phyloP scores from a whole-genome alignment of 2,888 invertebrate species.

The Chymomyza amoena region DNA sequence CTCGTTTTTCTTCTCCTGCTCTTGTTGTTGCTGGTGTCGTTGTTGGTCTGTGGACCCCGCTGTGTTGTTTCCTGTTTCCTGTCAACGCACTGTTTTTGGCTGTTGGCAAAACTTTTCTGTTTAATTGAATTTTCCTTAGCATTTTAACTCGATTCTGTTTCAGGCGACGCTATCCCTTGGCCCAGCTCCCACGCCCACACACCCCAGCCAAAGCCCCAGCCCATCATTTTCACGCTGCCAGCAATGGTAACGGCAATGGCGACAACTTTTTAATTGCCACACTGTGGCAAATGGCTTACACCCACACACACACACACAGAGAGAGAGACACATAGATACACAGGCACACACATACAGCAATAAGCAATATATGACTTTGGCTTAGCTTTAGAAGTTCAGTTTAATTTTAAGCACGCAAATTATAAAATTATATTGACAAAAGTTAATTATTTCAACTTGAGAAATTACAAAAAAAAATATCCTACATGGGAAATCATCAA shows the following conservation, averaged over 20 bases:
- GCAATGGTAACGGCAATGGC: conserved; percentile 37
- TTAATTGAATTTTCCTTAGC: conserved; percentile 58
- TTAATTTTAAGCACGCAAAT: not conserved
- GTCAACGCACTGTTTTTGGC: not conserved
- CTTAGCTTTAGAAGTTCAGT: not conserved
- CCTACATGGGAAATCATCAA: too few relatives aligned
- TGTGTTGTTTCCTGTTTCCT: not conserved
- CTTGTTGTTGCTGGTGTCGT: not conserved
- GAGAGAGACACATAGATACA: conserved; percentile 19
- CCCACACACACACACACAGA: conserved; percentile 20
- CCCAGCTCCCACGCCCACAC: conserved; percentile 8
- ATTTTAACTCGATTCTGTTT: conserved; percentile 55
- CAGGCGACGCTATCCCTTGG: conserved; percentile 17
- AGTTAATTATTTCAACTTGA: not conserved
- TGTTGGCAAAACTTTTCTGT: conserved; percentile 42
- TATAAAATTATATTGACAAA: not conserved
- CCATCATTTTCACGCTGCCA: conserved; percentile 24
- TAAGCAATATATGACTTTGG: not conserved
- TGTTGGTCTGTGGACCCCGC: not conserved
- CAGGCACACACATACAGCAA: not conserved
- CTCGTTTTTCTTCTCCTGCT: not conserved
- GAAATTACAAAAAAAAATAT: not conserved
- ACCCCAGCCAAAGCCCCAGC: too few relatives aligned
- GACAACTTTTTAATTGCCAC: conserved; percentile 64
- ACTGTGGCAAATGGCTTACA: conserved; percentile 16